Conservation (phyloP, 2,797 vertebrate species). For the Rhinogobio ventralis region DNA sequence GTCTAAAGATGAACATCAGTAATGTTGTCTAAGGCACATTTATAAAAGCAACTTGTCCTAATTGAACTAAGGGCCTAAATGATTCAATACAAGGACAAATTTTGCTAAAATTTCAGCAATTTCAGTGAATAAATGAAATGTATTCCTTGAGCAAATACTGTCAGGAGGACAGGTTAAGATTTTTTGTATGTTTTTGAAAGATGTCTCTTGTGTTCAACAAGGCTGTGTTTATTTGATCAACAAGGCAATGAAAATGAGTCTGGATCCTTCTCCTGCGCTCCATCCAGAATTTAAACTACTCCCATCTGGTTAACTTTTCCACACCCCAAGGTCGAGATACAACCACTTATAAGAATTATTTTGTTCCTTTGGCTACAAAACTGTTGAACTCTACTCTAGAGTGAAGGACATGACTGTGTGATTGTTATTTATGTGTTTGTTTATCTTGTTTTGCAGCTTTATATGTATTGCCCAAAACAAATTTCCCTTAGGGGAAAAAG, state of each 20-base stretch:
- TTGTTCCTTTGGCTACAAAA: not conserved
- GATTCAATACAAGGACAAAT: not conserved
- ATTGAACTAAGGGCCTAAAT: not conserved
- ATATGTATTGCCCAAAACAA: not conserved
- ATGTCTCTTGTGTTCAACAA: too few species aligned
- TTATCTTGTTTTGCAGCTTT: not conserved
- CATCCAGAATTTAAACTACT: not conserved
- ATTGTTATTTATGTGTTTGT: not conserved
- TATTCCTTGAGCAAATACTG: not conserved
- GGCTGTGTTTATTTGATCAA: not conserved
- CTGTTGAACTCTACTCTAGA: not conserved
- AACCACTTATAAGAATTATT: not conserved
- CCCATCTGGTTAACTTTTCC: not conserved
- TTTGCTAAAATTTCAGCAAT: not conserved
- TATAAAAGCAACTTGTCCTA: too few species aligned
- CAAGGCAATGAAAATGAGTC: not conserved
- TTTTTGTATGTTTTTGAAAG: not conserved
- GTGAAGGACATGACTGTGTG: not conserved
- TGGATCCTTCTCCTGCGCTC: not conserved
- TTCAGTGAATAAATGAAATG: not conserved
- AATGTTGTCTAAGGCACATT: too few species aligned
- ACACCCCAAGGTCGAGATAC: not conserved
- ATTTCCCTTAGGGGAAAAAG: too few species aligned
- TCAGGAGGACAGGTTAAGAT: not conserved
- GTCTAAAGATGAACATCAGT: too few species aligned